These are phyloP conservation scores for Diadophis punctatus DNA, from an alignment of 2,113 vertebrate species.

Conservation along the genomic window DNA sequence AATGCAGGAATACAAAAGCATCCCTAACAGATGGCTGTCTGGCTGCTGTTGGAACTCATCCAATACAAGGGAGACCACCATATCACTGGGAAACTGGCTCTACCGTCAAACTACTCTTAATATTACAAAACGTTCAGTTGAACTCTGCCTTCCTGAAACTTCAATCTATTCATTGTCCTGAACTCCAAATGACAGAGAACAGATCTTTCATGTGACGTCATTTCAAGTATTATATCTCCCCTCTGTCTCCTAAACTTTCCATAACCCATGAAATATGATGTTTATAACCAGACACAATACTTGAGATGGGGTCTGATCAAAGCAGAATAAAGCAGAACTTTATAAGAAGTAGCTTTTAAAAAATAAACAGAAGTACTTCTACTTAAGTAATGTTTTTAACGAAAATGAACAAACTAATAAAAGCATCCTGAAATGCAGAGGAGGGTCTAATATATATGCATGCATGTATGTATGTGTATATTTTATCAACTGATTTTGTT, in stretches of 20 bases:
- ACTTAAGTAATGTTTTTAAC: neutral
- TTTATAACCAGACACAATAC: neutral
- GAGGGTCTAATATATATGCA: neutral
- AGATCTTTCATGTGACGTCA: neutral
- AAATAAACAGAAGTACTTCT: neutral
- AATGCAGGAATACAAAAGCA: neutral
- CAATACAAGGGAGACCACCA: neutral
- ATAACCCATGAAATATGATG: neutral
- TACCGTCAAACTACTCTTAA: neutral
- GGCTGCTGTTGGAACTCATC: neutral
- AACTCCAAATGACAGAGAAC: neutral
- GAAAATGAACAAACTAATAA: neutral
- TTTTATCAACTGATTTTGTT: neutral
- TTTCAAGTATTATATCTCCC: neutral
- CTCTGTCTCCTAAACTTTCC: neutral
- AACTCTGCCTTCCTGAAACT: neutral
- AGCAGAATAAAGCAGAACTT: neutral
- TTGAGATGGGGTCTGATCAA: neutral
- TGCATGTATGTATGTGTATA: neutral
- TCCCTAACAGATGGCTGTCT: neutral
- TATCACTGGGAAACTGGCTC: neutral
- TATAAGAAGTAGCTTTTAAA: neutral
- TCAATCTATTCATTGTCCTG: neutral
- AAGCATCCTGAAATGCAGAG: neutral
- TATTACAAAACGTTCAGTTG: neutral